Conservation (phyloP, 2,888 invertebrate species). For the Oconnorella tubifera region DNA sequence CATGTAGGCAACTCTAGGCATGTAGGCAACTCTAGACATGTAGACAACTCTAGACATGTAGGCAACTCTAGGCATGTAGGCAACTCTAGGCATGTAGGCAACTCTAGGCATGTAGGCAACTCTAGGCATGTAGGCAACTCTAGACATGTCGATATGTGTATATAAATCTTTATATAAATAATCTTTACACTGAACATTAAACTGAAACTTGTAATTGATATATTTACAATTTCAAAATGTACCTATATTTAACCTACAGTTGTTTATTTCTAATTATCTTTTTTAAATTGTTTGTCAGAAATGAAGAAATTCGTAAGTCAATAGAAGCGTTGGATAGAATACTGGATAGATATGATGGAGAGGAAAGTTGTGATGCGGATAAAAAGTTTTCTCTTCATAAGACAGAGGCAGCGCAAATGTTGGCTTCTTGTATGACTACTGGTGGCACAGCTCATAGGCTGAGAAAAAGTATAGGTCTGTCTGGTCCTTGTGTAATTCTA, state of each 20-base stretch:
- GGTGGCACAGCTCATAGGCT: slow-evolving; percentile 5
- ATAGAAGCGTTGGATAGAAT: slow-evolving; percentile 16
- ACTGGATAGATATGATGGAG: slow-evolving; percentile 14
- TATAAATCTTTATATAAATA: background rate
- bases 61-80: too few relatives aligned
- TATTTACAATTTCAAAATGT: background rate
- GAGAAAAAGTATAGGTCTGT: slow-evolving; percentile 13
- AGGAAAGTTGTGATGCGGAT: background rate
- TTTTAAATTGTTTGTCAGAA: background rate
- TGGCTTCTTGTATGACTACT: slow-evolving; percentile 14
- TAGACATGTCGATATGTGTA: background rate
- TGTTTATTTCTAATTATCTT: background rate
- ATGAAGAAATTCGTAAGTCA: slow-evolving; percentile 17
- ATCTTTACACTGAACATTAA: background rate
- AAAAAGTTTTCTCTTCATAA: slow-evolving; percentile 14
- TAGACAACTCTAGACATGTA: too few relatives aligned
- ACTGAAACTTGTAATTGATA: background rate
- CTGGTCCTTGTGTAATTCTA: too few relatives aligned
- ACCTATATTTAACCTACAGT: background rate
- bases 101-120: too few relatives aligned
- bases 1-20: too few relatives aligned
- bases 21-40: too few relatives aligned
- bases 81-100: too few relatives aligned
- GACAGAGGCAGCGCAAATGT: slow-evolving; percentile 12
- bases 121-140: too few relatives aligned